These are phyloP conservation scores for Polypterus senegalus DNA, from an alignment of 2,113 vertebrate genomes.

Conservation along the genomic window DNA sequence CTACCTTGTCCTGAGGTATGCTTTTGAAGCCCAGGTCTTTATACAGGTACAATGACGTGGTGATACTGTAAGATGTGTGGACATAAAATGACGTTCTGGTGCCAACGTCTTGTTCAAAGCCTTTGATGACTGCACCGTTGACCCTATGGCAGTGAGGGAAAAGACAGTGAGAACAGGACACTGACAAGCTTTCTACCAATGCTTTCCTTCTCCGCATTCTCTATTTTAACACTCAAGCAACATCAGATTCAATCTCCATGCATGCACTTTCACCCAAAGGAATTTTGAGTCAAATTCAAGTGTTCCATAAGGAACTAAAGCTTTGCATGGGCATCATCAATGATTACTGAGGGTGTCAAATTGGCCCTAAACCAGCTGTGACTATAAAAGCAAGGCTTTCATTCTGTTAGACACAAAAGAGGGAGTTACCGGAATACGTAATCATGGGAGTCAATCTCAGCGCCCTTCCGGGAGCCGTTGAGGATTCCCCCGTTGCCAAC, in stretches of 20 bases:
- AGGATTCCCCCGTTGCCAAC: conserved; percentile 71
- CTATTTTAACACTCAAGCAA: neutral
- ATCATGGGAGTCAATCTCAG: conserved; percentile 71
- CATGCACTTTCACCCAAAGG: too few relatives aligned
- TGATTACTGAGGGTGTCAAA: too few relatives aligned
- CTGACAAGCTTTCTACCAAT: neutral
- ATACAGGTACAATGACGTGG: conserved; percentile 21
- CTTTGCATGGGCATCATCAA: too few relatives aligned
- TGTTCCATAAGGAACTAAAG: too few relatives aligned
- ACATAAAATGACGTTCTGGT: conserved; percentile 74
- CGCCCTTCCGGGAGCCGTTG: conserved; percentile 63
- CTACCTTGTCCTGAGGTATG: conserved; percentile 54
- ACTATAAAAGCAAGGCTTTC: too few relatives aligned
- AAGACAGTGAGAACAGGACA: conserved; percentile 15
- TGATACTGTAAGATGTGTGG: conserved; percentile 65
- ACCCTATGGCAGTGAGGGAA: conserved; percentile 43
- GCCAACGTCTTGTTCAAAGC: conserved; percentile 71
- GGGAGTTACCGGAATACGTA: conserved; percentile 67
- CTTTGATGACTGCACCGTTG: conserved; percentile 61
- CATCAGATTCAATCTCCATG: too few relatives aligned
- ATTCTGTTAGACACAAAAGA: too few relatives aligned
- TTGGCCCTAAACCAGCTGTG: too few relatives aligned
- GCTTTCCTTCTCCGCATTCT: neutral
- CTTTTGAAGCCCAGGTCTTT: conserved; percentile 41
- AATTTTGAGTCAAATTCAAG: too few relatives aligned